Percentiles rank a stretch among this genome's conserved stretches.
Evolutionary conservation across 1,140 invertebrate genomes (phyloP).

Genomic region (Globodera ellingtonae): DNA sequence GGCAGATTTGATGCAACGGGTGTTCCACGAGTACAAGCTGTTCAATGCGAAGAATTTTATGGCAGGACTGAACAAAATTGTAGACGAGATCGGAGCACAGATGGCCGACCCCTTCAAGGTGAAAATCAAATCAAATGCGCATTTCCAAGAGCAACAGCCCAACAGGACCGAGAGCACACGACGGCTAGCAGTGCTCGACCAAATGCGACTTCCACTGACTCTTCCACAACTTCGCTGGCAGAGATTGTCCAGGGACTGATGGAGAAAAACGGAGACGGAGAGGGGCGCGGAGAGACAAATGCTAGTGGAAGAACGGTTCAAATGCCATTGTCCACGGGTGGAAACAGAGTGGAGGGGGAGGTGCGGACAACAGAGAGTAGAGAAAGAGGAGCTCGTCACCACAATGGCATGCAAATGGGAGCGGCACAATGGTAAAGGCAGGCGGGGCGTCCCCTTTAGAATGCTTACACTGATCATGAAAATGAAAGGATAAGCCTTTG

Average conservation of each 20-base stretch:
- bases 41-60: conserved; percentile 59
- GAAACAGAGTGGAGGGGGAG: conserved; percentile 1
- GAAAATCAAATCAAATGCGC: background rate
- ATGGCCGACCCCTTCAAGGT: conserved; percentile 51
- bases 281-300: background rate
- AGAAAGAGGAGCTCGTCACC: background rate
- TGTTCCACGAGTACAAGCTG: conserved; percentile 56
- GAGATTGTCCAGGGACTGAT: conserved; percentile 16
- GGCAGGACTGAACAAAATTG: conserved; percentile 58
- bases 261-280: conserved; percentile 8
- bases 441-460: background rate
- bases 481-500: background rate
- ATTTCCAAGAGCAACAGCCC: conserved; percentile 7
- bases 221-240: conserved; percentile 12
- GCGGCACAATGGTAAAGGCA: conserved; percentile 8
- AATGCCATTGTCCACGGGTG: no score
- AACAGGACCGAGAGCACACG: conserved; percentile 1
- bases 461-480: conserved; percentile 1
- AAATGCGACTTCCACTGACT: background rate
- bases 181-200: background rate
- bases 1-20: conserved; percentile 50
- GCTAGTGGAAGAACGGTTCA: background rate
- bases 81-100: conserved; percentile 56
- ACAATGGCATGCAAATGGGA: conserved; percentile 3
- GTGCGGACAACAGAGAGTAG: background rate